phyloP scores from a whole-genome alignment of 1,140 invertebrate genomes.

The Chelonus insularis region DNA sequence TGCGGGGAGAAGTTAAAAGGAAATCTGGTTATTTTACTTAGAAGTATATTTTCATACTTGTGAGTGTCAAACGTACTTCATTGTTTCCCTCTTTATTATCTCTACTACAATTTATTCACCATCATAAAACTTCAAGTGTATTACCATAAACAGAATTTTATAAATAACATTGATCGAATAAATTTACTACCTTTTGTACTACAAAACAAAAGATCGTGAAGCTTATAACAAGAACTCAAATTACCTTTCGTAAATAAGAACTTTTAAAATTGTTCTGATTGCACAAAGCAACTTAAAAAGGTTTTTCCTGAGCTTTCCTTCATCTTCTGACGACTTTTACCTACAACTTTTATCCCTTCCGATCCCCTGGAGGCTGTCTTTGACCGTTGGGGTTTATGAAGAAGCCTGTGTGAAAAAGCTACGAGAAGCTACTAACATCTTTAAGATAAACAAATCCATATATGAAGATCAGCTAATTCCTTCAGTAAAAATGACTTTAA shows the following conservation, averaged over 20 bases:
- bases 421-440: background rate
- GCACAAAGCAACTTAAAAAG: too few relatives aligned
- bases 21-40: background rate
- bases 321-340: background rate
- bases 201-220: too few relatives aligned
- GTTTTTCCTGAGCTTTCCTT: background rate
- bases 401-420: background rate
- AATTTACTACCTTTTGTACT: too few relatives aligned
- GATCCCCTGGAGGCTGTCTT: background rate
- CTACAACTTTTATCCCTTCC: background rate
- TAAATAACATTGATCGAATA: too few relatives aligned
- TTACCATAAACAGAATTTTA: too few relatives aligned
- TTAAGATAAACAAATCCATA: background rate
- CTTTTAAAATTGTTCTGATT: too few relatives aligned
- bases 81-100: background rate
- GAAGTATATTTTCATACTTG: background rate
- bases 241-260: too few relatives aligned
- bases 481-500: too few relatives aligned
- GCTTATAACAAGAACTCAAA: too few relatives aligned
- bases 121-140: too few relatives aligned
- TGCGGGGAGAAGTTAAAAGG: background rate
- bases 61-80: background rate
- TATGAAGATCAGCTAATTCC: background rate
- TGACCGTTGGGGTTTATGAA: background rate
- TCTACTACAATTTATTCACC: too few relatives aligned